phyloP scores from a whole-genome alignment of 2,797 vertebrate genomes.

The Pseudochromis fuscus region DNA sequence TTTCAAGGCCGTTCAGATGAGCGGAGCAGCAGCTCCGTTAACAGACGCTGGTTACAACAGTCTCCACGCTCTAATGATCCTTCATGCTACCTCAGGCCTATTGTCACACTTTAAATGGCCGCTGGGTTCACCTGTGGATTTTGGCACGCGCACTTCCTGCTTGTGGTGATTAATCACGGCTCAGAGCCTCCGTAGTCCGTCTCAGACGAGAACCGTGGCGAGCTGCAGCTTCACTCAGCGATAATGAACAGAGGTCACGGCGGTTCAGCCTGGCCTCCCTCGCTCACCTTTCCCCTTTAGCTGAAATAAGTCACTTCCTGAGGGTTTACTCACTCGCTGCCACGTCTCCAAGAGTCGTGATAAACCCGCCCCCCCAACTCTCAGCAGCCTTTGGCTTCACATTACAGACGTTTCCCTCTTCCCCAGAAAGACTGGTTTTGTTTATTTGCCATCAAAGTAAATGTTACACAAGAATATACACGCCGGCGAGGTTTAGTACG shows the following conservation, averaged over 20 bases:
- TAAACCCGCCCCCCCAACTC: too few species aligned
- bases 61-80: constrained; percentile 19
- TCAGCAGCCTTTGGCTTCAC: constrained; percentile 27
- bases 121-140: constrained; percentile 33
- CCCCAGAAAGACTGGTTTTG: constrained; percentile 33
- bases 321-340: constrained; percentile 26
- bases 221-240: constrained; percentile 31
- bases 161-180: constrained; percentile 53
- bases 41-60: background rate
- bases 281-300: constrained; percentile 49
- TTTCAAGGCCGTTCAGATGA: background rate
- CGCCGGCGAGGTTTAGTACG: constrained; percentile 36
- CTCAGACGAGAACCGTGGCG: constrained; percentile 14
- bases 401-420: constrained; percentile 25
- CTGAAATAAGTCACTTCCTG: constrained; percentile 50
- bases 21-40: background rate
- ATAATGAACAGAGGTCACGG: constrained; percentile 52
- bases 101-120: constrained; percentile 7
- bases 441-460: constrained; percentile 64
- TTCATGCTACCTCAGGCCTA: constrained; percentile 16
- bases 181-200: constrained; percentile 7
- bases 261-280: constrained; percentile 43
- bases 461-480: constrained; percentile 54
- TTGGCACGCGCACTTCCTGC: constrained; percentile 22
- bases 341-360: constrained; percentile 9